Evolutionary conservation across 92 coral and sea anemone genomes (phyloP).

Genomic region (Galaxea fascicularis): DNA sequence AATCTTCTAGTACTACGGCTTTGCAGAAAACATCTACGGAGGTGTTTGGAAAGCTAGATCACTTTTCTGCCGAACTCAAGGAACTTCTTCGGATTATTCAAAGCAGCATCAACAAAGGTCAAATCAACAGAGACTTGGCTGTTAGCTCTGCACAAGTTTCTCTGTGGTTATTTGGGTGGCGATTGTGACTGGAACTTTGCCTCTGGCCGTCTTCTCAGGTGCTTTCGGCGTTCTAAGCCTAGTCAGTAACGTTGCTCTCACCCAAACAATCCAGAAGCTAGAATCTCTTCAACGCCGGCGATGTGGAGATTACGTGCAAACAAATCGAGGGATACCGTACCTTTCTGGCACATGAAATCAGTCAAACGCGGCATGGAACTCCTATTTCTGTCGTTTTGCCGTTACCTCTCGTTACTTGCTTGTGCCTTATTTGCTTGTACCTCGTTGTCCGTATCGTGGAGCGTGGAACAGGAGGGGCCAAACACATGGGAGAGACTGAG

Average conservation of each 20-base stretch:
- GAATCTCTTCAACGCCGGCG: neutral
- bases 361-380: neutral
- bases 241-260: neutral
- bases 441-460: too few species aligned
- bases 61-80: neutral
- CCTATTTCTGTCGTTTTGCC: neutral
- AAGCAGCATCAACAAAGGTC: neutral
- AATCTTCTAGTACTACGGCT: neutral
- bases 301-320: neutral
- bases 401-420: neutral
- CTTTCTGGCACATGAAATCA: constrained; percentile 4
- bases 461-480: too few species aligned
- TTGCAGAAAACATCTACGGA: neutral
- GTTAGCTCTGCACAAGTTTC: neutral
- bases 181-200: constrained; percentile 11
- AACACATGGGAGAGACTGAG: neutral
- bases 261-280: neutral
- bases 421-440: neutral
- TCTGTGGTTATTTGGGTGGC: neutral
- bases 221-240: neutral
- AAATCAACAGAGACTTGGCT: neutral
- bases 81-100: neutral
- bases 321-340: constrained; percentile 16
- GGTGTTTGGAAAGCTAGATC: constrained; percentile 1
- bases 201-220: neutral